Evolutionary conservation across 2,797 vertebrate genomes (phyloP).

Genomic region (Liasis olivaceus): DNA sequence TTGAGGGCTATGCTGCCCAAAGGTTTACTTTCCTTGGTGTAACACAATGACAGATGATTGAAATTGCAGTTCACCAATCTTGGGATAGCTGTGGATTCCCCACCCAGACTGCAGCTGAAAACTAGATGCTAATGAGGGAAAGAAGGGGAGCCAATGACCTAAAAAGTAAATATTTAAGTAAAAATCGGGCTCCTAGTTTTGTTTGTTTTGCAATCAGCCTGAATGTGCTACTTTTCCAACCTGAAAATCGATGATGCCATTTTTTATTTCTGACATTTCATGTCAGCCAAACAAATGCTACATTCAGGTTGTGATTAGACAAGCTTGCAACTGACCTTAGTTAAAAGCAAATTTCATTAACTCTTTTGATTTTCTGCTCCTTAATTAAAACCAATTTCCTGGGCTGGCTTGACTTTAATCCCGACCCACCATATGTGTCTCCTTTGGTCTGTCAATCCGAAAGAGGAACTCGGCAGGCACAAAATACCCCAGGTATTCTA

Average conservation of each 20-base stretch:
- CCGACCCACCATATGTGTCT: constrained; percentile 82
- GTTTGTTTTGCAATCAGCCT: not conserved
- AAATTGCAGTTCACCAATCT: not conserved
- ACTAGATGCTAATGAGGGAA: not conserved
- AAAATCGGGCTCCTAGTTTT: not conserved
- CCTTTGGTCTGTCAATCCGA: constrained; percentile 88
- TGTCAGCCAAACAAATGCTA: not conserved
- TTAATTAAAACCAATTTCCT: not conserved
- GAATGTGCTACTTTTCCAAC: not conserved
- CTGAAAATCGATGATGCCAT: not conserved
- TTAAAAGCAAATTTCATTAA: not conserved
- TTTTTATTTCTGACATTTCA: no score
- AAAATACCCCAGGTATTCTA: constrained; percentile 92
- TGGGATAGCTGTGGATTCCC: not conserved
- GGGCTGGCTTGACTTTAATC: constrained; percentile 70
- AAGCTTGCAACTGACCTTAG: not conserved
- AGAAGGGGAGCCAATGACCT: not conserved
- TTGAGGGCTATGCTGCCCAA: not conserved
- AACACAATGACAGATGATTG: not conserved
- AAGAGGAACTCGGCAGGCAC: constrained; percentile 89
- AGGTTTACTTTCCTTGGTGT: not conserved
- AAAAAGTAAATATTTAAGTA: not conserved
- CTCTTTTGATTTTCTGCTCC: accelerated
- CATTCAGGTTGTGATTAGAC: not conserved
- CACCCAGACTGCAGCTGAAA: not conserved